phyloP scores from a whole-genome alignment of 2,113 vertebrate genomes.

The Galbula dea region DNA sequence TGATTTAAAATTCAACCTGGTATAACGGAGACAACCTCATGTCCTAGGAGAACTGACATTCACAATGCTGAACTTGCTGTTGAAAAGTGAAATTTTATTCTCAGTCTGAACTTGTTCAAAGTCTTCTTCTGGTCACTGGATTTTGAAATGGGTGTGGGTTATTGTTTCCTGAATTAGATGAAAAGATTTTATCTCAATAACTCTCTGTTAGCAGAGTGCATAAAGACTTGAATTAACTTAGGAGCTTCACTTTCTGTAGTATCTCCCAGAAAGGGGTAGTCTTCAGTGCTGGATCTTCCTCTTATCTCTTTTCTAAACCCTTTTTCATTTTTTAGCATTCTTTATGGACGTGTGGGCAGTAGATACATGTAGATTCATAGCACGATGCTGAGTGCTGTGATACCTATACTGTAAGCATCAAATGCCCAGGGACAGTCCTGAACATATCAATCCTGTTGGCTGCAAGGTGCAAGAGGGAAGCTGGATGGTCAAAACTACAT shows the following conservation, averaged over 20 bases:
- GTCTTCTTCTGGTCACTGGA: not conserved
- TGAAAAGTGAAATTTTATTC: not conserved
- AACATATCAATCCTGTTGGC: not conserved
- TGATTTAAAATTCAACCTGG: not conserved
- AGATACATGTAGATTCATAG: not conserved
- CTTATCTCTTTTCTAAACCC: not conserved
- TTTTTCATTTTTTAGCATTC: not conserved
- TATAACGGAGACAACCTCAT: not conserved
- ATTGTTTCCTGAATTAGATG: not conserved
- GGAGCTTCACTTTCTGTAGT: not conserved
- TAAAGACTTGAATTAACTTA: not conserved
- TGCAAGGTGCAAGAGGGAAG: not conserved
- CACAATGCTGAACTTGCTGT: not conserved
- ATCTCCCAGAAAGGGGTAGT: not conserved
- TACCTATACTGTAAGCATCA: accelerated
- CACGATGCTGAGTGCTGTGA: not conserved
- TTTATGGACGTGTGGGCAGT: not conserved
- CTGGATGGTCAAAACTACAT: not conserved
- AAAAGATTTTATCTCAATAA: not conserved
- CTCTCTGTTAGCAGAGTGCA: not conserved
- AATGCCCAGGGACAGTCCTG: not conserved
- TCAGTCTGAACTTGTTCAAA: not conserved
- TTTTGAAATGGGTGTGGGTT: not conserved
- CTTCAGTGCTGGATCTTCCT: not conserved
- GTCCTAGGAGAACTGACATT: not conserved